These are phyloP conservation scores for Lethocerus indicus DNA, from an alignment of 1,140 invertebrate species.

Conservation along the genomic window DNA sequence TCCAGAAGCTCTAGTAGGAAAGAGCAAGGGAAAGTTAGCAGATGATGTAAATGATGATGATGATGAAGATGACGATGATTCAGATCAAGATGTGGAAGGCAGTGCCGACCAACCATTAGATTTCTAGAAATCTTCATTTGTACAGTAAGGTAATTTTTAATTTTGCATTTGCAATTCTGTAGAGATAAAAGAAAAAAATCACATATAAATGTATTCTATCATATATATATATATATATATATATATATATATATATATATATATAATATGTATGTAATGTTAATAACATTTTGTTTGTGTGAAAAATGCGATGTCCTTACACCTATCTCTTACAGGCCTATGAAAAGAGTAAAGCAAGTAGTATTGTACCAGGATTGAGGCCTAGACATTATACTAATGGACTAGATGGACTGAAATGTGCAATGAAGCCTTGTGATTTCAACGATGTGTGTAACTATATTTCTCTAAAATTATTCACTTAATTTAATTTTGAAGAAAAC, in stretches of 20 bases:
- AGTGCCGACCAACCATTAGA: slow-evolving; percentile 60
- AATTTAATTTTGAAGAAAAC: background rate
- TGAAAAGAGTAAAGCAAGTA: background rate
- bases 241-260: background rate
- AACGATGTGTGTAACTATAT: slow-evolving; percentile 6
- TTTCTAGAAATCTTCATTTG: slow-evolving; percentile 32
- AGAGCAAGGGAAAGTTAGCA: slow-evolving; percentile 25
- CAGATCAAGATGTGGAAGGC: slow-evolving; percentile 49
- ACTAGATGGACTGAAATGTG: slow-evolving; percentile 8
- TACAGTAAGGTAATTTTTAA: background rate
- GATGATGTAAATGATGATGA: slow-evolving; percentile 17
- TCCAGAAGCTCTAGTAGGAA: slow-evolving; percentile 26
- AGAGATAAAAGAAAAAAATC: background rate
- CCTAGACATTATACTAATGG: slow-evolving; percentile 3
- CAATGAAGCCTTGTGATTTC: slow-evolving; percentile 9
- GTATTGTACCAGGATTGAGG: slow-evolving; percentile 6
- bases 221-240: background rate
- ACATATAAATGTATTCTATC: background rate
- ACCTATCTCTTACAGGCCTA: slow-evolving; percentile 8
- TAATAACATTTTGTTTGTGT: background rate
- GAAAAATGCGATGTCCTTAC: no score
- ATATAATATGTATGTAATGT: background rate
- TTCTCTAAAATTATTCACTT: background rate
- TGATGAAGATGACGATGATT: slow-evolving; percentile 47
- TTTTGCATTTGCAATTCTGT: background rate